A percentile compares a stretch with the other conserved stretches of the same genome.
Evolutionary conservation across 1,140 invertebrate genomes (phyloP).

Genomic region (Scaptomyza pallida): DNA sequence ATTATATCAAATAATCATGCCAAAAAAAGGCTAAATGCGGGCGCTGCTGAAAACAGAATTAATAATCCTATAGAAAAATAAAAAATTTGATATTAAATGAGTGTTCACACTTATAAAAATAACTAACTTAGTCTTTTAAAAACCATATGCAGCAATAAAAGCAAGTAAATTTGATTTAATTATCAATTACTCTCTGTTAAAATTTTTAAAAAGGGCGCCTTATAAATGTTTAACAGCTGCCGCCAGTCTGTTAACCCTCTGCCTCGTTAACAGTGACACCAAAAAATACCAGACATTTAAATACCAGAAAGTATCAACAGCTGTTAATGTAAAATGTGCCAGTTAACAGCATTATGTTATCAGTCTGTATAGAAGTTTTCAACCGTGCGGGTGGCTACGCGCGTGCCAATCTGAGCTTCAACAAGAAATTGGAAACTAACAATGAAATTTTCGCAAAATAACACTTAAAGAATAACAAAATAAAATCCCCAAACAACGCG

Average conservation of each 20-base stretch:
- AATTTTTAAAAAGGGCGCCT: too few relatives aligned
- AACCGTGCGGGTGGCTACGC: slow-evolving; percentile 48
- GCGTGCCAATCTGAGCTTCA: slow-evolving; percentile 35
- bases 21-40: neutral
- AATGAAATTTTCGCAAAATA: slow-evolving; percentile 53
- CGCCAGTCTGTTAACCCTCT: neutral
- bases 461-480: slow-evolving; percentile 36
- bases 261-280: slow-evolving; percentile 7
- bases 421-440: slow-evolving; percentile 44
- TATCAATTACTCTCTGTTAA: too few relatives aligned
- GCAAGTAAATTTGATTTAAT: too few relatives aligned
- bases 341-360: slow-evolving; percentile 32
- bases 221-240: neutral
- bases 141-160: too few relatives aligned
- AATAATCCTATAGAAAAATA: neutral
- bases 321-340: slow-evolving; percentile 32
- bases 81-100: too few relatives aligned
- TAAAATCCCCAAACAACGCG: slow-evolving; percentile 17
- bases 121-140: too few relatives aligned
- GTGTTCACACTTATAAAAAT: too few relatives aligned
- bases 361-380: slow-evolving; percentile 37
- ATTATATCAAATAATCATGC: too few relatives aligned
- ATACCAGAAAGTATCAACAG: slow-evolving; percentile 29
- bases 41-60: neutral
- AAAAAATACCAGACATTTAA: slow-evolving; percentile 30